A percentile compares a stretch with the other conserved stretches of the same genome.
Conservation (phyloP, 2,797 vertebrate genomes). For the Pogonophryne albipinna region DNA sequence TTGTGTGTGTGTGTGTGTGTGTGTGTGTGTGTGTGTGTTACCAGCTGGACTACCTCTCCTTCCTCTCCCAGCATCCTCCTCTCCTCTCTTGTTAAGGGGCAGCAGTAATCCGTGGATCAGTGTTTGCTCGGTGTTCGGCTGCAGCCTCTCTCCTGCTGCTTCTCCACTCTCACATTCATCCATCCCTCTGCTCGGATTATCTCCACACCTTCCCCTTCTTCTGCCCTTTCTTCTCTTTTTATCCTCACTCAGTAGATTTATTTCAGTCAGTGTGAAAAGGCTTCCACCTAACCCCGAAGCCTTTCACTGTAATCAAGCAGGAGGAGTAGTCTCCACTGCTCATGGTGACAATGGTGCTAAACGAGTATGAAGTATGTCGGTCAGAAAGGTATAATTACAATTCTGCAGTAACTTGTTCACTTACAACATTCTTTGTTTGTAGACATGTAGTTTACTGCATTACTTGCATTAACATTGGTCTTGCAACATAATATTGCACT, state of each 20-base stretch:
- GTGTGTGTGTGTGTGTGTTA: background rate
- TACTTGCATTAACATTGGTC: too few species aligned
- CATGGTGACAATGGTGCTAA: too few species aligned
- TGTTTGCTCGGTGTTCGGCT: conserved; percentile 48
- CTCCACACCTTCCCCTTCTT: background rate
- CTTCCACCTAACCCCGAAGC: background rate
- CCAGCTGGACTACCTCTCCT: conserved; percentile 67
- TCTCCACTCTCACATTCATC: conserved; percentile 2
- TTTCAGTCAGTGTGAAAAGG: background rate
- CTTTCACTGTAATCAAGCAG: too few species aligned
- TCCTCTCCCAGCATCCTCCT: conserved; percentile 35
- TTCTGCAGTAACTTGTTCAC: too few species aligned
- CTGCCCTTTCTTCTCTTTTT: background rate
- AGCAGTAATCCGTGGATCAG: conserved; percentile 51
- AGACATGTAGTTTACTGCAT: too few species aligned
- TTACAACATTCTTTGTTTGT: too few species aligned
- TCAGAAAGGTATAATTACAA: too few species aligned
- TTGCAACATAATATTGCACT: too few species aligned
- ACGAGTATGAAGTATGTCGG: too few species aligned
- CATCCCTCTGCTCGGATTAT: conserved; percentile 8
- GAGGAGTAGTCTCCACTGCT: too few species aligned
- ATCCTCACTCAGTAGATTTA: background rate
- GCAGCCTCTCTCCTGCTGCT: conserved; percentile 36
- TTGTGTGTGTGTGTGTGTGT: conserved; percentile 35
- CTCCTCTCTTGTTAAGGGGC: conserved; percentile 54